These are phyloP conservation scores for Ranitomeya imitator DNA, from an alignment of 2,113 vertebrate genomes.

Conservation along the genomic window DNA sequence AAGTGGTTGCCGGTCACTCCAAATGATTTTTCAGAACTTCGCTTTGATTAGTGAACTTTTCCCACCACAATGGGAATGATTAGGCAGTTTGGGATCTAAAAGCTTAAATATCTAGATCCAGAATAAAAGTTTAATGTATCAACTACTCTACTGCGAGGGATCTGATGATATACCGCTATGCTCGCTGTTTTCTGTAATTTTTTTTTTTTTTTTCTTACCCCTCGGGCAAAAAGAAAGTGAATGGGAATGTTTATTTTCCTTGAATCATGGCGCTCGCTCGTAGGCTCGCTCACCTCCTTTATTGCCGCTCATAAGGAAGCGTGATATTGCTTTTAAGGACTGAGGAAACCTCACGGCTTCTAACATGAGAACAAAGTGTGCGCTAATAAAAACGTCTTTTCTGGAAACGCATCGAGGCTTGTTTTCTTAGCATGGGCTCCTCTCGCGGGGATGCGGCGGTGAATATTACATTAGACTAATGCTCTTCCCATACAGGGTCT, in stretches of 20 bases:
- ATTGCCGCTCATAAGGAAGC: slow-evolving; percentile 5
- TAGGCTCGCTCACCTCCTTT: neutral
- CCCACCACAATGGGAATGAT: no score
- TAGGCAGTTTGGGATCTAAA: neutral
- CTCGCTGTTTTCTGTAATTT: neutral
- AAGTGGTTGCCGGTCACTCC: no score
- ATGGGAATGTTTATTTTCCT: slow-evolving; percentile 2
- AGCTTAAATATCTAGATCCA: neutral
- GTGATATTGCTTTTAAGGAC: neutral
- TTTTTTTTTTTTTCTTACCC: neutral
- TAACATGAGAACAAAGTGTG: neutral
- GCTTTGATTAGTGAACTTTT: no score
- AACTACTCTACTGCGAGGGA: neutral
- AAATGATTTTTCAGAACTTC: no score
- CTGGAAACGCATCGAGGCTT: neutral
- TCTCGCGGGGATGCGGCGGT: slow-evolving; percentile 2
- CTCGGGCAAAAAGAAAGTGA: neutral
- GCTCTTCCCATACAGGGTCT: slow-evolving; percentile 12
- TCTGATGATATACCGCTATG: neutral
- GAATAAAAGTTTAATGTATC: neutral
- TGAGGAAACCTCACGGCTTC: neutral
- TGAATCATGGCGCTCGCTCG: neutral
- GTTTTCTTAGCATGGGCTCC: slow-evolving; percentile 1
- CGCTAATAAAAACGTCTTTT: slow-evolving; percentile 12
- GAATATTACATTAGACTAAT: slow-evolving; percentile 33